Evolutionary conservation across 2,888 invertebrate species (phyloP), one percentile per base, ranked within the genome.

Genomic region (Rhamnusium bicolor): DNA sequence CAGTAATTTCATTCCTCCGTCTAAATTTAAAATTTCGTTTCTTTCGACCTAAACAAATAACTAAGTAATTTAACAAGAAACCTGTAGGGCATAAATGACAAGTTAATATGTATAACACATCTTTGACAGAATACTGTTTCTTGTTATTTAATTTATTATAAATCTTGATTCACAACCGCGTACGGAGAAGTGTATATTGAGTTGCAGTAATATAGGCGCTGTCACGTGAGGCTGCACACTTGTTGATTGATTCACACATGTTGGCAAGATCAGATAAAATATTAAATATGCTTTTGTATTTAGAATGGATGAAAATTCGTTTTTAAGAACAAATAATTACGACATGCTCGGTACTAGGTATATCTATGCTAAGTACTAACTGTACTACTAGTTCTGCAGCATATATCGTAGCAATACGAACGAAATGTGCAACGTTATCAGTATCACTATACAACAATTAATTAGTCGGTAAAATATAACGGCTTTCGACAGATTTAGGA

Each of bases 231-330:
- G 60, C 27, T 7, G 49, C 56, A 70, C 70, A 75, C 75, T 75
- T 75, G 75, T 74, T 74, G 74, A 74, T 75, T 70, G 62, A 74
- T 71, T 67, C 72, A 72, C 72, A 72, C 75, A 70, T 75, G 71
- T 74, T 72, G 69, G 70, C 61, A 18, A 70, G 67, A 46, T 24
- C 19, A 7, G 68, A 24, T 54, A 21, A n/a, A 24, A 27, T 24
- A 27, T 7, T n/a, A n/a, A n/a, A n/a, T 24, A n/a, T 27, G 27
- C 16, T 56, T 27, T 14, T 14, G 24, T 4, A 12, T 40, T n/a
- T 12, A n/a, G n/a, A n/a, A n/a, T n/a, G n/a, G 40, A 12, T 40
- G n/a, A 40, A 40, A 40, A 12, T 4, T 40, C n/a, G n/a, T n/a
- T 40, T 40, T 32, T 32, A 2, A 40, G 3, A 40, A 40, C n/a